Conservation (phyloP, 2,797 vertebrate species). For the Hippopotamyrus pictus region DNA sequence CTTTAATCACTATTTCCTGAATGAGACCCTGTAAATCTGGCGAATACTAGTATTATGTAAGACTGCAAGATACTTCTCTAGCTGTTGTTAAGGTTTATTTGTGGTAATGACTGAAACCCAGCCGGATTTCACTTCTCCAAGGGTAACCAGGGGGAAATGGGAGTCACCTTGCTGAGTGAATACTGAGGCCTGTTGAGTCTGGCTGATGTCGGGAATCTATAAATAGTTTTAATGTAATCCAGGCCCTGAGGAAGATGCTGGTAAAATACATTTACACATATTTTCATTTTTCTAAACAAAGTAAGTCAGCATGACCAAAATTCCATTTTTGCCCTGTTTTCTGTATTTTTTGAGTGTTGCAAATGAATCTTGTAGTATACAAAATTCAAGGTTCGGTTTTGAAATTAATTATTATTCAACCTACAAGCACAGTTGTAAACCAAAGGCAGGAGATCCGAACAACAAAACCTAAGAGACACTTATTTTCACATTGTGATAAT, state of each 20-base stretch:
- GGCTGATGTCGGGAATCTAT: background rate
- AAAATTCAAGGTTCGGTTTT: background rate
- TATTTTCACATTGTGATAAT: background rate
- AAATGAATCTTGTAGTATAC: background rate
- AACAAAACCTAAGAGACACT: background rate
- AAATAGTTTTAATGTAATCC: background rate
- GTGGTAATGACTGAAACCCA: background rate
- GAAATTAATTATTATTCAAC: background rate
- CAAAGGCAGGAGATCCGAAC: background rate
- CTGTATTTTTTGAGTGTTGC: background rate
- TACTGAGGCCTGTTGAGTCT: background rate
- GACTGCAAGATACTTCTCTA: background rate
- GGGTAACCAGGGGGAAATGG: background rate
- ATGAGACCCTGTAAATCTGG: background rate
- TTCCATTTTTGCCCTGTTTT: background rate
- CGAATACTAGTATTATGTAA: background rate
- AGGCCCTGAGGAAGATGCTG: background rate
- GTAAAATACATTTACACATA: background rate
- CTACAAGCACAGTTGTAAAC: background rate
- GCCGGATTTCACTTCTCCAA: background rate
- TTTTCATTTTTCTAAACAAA: background rate
- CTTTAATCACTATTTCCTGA: background rate
- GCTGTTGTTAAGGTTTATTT: background rate
- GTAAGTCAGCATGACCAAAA: background rate
- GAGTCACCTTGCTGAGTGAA: background rate